Evolutionary conservation across 2,797 vertebrate genomes (phyloP).

Genomic region (Clamator glandarius): DNA sequence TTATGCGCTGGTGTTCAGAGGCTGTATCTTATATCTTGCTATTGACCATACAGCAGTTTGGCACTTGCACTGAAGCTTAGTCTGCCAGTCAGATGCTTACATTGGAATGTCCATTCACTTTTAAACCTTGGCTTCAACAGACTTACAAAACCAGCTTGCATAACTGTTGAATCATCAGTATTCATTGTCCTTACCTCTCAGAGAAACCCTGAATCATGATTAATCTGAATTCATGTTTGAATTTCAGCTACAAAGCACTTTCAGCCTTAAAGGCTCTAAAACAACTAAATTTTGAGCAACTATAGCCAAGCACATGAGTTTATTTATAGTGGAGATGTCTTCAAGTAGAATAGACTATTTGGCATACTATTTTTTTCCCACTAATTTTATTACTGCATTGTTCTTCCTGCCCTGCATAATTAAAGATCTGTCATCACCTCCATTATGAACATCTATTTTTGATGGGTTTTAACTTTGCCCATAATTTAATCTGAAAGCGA

Average conservation of each 20-base stretch:
- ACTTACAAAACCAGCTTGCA: neutral
- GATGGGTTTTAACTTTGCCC: constrained; percentile 14
- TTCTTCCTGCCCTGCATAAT: constrained; percentile 39
- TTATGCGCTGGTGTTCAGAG: neutral
- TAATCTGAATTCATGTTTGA: neutral
- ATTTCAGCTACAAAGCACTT: neutral
- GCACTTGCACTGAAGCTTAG: neutral
- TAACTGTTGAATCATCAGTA: neutral
- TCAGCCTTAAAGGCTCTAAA: neutral
- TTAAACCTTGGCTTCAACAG: neutral
- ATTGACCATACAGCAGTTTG: neutral
- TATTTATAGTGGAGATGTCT: neutral
- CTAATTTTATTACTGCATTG: constrained; percentile 40
- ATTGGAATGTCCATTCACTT: neutral
- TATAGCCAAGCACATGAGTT: neutral
- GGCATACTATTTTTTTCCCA: neutral
- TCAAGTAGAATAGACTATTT: neutral
- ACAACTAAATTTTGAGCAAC: neutral
- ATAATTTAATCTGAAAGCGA: constrained; percentile 9
- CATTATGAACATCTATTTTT: constrained; percentile 19
- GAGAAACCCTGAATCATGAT: neutral
- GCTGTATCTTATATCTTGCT: neutral
- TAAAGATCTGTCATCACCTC: constrained; percentile 33
- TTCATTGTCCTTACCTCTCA: neutral
- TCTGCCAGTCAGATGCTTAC: neutral